Evolutionary conservation across 2,113 vertebrate genomes (phyloP).

Genomic region (Falco punctatus): DNA sequence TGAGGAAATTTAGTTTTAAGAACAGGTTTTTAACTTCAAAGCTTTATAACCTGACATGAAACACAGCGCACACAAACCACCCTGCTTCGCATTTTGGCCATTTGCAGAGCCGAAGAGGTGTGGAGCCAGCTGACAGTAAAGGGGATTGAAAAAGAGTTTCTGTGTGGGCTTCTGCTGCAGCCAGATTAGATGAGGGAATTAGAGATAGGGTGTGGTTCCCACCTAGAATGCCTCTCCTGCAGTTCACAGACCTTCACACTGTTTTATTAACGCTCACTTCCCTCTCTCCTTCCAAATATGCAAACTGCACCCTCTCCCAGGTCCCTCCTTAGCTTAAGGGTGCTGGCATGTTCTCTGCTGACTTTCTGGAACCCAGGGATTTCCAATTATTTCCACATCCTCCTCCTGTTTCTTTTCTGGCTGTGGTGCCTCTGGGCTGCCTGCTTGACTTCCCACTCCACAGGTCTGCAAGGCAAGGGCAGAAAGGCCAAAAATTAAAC

Average conservation of each 20-base stretch:
- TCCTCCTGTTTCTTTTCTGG: conserved; percentile 52
- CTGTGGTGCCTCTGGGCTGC: conserved; percentile 35
- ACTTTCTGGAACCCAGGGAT: conserved; percentile 65
- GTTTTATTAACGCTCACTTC: conserved; percentile 19
- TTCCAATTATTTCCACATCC: conserved; percentile 68
- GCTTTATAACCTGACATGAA: background rate
- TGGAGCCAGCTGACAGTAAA: background rate
- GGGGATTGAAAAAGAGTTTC: background rate
- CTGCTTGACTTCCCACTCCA: conserved; percentile 21
- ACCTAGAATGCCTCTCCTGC: conserved; percentile 51
- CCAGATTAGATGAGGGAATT: conserved; percentile 44
- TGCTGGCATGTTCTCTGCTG: conserved; percentile 49
- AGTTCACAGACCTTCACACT: conserved; percentile 54
- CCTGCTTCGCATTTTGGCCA: background rate
- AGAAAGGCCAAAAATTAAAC: background rate
- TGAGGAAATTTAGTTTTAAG: conserved; percentile 23
- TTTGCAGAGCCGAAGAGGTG: background rate
- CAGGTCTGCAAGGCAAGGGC: conserved; percentile 19
- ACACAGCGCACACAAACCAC: background rate
- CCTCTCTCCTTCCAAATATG: conserved; percentile 50
- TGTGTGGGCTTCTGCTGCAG: conserved; percentile 52
- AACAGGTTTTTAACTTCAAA: conserved; percentile 35
- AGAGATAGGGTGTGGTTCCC: conserved; percentile 46
- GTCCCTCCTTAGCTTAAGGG: conserved; percentile 68
- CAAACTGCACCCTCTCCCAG: conserved; percentile 55